A percentile compares a stretch with the other conserved stretches of the same genome.
Conservation (phyloP, 2,113 vertebrate genomes). For the Mobula hypostoma region DNA sequence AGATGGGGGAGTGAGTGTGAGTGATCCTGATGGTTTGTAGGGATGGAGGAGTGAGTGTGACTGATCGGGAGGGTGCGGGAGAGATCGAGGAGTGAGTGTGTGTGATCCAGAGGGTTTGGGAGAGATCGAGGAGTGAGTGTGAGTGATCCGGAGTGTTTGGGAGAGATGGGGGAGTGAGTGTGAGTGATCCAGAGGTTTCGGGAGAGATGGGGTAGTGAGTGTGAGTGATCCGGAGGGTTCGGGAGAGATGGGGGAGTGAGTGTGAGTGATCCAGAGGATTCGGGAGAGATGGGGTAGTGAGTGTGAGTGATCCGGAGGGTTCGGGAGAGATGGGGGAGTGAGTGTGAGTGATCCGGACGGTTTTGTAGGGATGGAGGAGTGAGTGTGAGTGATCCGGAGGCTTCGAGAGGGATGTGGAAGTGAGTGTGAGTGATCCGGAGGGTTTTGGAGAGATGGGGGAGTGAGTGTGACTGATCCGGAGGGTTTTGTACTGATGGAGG, state of each 20-base stretch:
- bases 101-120: neutral
- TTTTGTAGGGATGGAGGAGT: neutral
- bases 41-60: neutral
- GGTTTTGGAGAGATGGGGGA: too few relatives aligned
- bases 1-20: too few relatives aligned
- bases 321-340: too few relatives aligned
- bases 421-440: neutral
- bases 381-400: neutral
- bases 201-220: neutral
- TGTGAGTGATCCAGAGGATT: neutral
- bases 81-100: neutral
- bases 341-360: too few relatives aligned
- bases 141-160: neutral
- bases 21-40: neutral
- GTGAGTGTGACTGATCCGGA: neutral
- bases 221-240: neutral
- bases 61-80: neutral
- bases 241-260: neutral
- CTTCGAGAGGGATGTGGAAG: too few relatives aligned
- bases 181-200: too few relatives aligned
- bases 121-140: neutral
- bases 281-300: neutral
- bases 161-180: too few relatives aligned
- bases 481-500: fast-evolving
- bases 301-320: neutral